Conservation (phyloP, 1,140 invertebrate genomes). For the Caenorhabditis tropicalis region DNA sequence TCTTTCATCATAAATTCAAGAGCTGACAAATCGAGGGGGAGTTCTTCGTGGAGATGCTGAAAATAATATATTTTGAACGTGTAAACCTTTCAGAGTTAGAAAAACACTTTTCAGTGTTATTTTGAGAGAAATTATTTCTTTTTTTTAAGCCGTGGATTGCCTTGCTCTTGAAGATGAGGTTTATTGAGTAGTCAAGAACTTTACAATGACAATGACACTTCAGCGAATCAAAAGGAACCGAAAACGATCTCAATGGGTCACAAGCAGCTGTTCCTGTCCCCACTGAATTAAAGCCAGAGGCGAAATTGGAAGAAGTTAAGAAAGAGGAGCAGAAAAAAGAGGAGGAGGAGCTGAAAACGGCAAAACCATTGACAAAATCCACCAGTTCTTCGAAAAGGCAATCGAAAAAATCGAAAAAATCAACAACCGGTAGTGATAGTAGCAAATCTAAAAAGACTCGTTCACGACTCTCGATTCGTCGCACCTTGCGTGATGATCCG, state of each 20-base stretch:
- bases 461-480: constrained; percentile 11
- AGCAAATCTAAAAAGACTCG: constrained; percentile 20
- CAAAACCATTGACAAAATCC: background rate
- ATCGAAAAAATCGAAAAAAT: background rate
- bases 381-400: background rate
- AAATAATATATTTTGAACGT: constrained; percentile 48
- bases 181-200: background rate
- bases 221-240: constrained; percentile 37
- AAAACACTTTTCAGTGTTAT: background rate
- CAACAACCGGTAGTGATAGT: background rate
- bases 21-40: constrained; percentile 92
- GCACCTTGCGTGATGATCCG: constrained; percentile 75
- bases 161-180: background rate
- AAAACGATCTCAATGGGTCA: background rate
- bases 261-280: background rate
- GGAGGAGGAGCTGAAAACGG: constrained; percentile 3
- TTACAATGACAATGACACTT: background rate
- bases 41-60: constrained; percentile 89
- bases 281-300: no score
- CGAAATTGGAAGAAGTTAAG: background rate
- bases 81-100: background rate
- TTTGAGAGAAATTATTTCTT: background rate
- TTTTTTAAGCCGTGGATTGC: background rate
- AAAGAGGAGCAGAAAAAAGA: constrained; percentile 30
- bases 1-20: constrained; percentile 97